These are phyloP conservation scores for Astyanax mexicanus DNA, from an alignment of 2,797 vertebrate genomes.

Conservation along the genomic window DNA sequence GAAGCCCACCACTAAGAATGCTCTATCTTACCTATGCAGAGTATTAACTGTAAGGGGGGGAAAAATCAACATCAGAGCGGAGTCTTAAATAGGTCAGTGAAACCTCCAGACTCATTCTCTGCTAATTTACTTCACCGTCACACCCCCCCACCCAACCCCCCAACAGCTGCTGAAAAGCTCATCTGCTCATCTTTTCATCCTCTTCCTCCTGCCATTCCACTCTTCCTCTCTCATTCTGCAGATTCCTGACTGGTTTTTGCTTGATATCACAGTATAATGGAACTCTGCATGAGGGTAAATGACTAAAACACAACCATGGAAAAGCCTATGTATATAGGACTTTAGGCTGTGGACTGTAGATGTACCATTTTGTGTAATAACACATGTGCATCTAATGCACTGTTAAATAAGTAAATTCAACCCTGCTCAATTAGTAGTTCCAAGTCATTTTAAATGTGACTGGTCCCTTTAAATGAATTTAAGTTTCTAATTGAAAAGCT, in stretches of 20 bases:
- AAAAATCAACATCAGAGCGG: neutral
- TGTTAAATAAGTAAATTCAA: neutral
- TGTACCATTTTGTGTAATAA: neutral
- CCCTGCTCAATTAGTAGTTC: neutral
- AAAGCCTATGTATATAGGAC: neutral
- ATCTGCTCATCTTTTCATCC: constrained; percentile 9
- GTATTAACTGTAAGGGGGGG: neutral
- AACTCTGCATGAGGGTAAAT: neutral
- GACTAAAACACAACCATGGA: neutral
- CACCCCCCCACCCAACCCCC: constrained; percentile 1
- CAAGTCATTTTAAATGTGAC: neutral
- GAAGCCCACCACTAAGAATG: neutral
- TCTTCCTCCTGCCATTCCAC: constrained; percentile 5
- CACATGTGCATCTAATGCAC: neutral
- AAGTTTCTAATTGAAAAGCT: neutral
- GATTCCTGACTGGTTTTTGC: neutral
- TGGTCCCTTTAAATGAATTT: neutral
- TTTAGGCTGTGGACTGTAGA: neutral
- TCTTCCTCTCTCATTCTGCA: neutral
- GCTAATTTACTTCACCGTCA: constrained; percentile 18
- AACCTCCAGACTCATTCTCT: constrained; percentile 14
- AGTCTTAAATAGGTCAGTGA: constrained; percentile 18
- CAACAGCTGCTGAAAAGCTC: neutral
- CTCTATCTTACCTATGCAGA: neutral
- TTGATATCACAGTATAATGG: neutral